Evolutionary conservation across 2,113 vertebrate genomes (phyloP).

Genomic region (Gracilinanus agilis): DNA sequence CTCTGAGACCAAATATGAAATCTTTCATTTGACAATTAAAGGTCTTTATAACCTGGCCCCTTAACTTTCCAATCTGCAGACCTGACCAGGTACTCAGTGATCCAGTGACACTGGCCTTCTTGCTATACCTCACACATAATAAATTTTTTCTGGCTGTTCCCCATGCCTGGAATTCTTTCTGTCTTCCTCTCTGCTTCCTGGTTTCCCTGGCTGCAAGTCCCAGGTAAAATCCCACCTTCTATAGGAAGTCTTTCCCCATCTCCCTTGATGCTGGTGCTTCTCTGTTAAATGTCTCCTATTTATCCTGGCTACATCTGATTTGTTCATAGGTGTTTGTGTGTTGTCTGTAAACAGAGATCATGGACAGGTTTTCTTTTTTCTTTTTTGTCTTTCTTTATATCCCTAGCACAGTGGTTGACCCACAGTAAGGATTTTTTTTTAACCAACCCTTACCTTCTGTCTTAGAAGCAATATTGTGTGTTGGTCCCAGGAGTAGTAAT

Average conservation of each 20-base stretch:
- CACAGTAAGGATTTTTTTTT: no score
- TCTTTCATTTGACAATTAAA: background rate
- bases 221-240: no score
- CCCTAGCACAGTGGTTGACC: background rate
- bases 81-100: background rate
- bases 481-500: no score
- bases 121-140: background rate
- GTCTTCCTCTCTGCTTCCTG: no score
- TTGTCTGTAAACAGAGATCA: background rate
- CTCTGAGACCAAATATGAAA: background rate
- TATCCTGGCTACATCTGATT: background rate
- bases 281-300: background rate
- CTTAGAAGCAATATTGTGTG: no score
- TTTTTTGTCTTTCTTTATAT: background rate
- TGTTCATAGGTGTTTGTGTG: no score
- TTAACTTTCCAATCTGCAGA: background rate
- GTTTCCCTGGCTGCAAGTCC: no score
- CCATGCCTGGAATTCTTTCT: background rate
- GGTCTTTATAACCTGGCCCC: background rate
- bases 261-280: background rate
- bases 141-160: background rate
- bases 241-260: no score
- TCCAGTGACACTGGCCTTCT: background rate
- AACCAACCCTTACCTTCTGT: no score
- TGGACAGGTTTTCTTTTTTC: background rate